Conservation (phyloP, 2,888 invertebrate species). For the Ectemnius cavifrons region DNA sequence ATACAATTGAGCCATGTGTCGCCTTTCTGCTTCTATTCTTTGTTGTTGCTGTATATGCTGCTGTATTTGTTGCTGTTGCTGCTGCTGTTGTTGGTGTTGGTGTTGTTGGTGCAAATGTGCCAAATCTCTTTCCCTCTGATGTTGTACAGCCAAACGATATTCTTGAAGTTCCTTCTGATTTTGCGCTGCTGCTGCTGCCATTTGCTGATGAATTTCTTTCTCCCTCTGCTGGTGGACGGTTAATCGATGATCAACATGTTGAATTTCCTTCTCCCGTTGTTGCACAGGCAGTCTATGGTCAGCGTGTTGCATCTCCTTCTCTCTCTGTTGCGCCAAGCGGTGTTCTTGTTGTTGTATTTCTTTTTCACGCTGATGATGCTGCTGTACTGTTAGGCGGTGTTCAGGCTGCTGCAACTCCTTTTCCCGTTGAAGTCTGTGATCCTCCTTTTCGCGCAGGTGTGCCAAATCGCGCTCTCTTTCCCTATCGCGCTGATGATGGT, state of each 20-base stretch:
- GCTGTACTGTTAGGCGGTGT: constrained; percentile 67
- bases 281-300: constrained; percentile 66
- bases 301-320: constrained; percentile 66
- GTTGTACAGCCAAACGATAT: constrained; percentile 63
- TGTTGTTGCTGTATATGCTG: constrained; percentile 77
- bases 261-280: constrained; percentile 64
- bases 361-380: constrained; percentile 71
- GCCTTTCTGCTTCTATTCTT: constrained; percentile 73
- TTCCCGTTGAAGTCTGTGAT: constrained; percentile 73
- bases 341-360: constrained; percentile 73
- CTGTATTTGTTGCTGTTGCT: constrained; percentile 74
- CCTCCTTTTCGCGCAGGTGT: constrained; percentile 70
- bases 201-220: constrained; percentile 65
- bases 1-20: constrained; percentile 74
- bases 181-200: constrained; percentile 64
- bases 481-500: constrained; percentile 69
- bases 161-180: constrained; percentile 72
- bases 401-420: constrained; percentile 70
- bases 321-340: constrained; percentile 61
- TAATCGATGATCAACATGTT: constrained; percentile 65
- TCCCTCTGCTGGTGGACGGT: constrained; percentile 66
- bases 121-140: constrained; percentile 70
- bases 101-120: constrained; percentile 74
- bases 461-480: constrained; percentile 72
- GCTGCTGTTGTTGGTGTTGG: constrained; percentile 71